Evolutionary conservation across 2,888 invertebrate species (phyloP).

Genomic region (Drosophila barbarae): DNA sequence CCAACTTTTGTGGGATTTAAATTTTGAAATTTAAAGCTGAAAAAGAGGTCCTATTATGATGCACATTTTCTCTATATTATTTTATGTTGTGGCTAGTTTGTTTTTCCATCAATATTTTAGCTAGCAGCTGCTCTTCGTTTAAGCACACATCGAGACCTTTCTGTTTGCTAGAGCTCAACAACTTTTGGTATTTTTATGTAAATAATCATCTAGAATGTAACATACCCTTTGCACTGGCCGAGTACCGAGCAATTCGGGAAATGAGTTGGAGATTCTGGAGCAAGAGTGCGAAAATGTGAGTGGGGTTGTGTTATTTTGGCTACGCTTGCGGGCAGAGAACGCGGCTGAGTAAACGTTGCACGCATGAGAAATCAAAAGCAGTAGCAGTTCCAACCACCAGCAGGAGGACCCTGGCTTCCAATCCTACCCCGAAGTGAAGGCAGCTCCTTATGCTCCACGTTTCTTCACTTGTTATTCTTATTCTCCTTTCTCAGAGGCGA

Average conservation of each 20-base stretch:
- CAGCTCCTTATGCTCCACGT: slow-evolving; percentile 27
- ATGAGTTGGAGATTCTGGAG: slow-evolving; percentile 14
- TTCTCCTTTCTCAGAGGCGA: slow-evolving; percentile 6
- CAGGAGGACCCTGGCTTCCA: slow-evolving; percentile 3
- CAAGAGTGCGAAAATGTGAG: slow-evolving; percentile 10
- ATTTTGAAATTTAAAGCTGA: neutral
- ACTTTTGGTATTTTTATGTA: slow-evolving; percentile 2
- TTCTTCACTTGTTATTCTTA: slow-evolving; percentile 18
- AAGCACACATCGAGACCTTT: neutral
- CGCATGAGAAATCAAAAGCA: slow-evolving; percentile 70
- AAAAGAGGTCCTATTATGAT: neutral
- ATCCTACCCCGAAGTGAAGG: neutral
- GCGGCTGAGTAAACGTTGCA: slow-evolving; percentile 58
- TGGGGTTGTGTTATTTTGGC: slow-evolving; percentile 37
- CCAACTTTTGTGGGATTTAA: neutral
- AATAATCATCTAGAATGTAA: neutral
- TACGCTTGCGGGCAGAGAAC: slow-evolving; percentile 27
- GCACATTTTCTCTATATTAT: neutral
- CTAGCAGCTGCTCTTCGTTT: neutral
- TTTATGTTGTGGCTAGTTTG: neutral
- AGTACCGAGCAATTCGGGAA: slow-evolving; percentile 11
- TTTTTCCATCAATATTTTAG: neutral
- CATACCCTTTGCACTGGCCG: neutral
- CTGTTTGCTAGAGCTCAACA: neutral
- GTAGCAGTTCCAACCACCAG: slow-evolving; percentile 28